Evolutionary conservation across 2,113 vertebrate species (phyloP).

Genomic region (Cavia porcellus): DNA sequence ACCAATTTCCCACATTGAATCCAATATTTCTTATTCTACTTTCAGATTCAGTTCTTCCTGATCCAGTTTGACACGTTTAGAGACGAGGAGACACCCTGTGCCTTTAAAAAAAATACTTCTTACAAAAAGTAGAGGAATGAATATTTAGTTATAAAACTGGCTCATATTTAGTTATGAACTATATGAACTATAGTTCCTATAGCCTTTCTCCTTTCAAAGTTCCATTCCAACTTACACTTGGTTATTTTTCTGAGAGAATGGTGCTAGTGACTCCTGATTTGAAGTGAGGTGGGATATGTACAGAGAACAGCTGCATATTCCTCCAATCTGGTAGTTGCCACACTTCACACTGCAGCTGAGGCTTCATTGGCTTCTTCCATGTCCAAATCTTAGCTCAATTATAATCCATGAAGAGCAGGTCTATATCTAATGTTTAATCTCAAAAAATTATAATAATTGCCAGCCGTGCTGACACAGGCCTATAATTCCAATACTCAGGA

Average conservation of each 20-base stretch:
- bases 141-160: background rate
- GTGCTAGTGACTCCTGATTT: background rate
- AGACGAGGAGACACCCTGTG: background rate
- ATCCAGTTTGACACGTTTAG: background rate
- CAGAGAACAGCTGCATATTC: background rate
- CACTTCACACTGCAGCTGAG: background rate
- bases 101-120: background rate
- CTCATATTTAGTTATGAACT: too few relatives aligned
- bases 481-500: too few relatives aligned
- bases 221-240: background rate
- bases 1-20: background rate
- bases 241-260: background rate
- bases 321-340: background rate
- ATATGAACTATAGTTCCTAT: background rate
- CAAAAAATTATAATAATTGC: background rate
- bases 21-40: background rate
- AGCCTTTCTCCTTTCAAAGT: background rate
- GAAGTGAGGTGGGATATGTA: accelerated
- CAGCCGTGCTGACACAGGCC: too few relatives aligned
- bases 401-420: background rate
- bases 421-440: conserved; percentile 36
- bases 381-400: background rate
- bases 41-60: background rate
- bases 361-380: conserved; percentile 22
- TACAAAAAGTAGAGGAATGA: background rate